A percentile compares a stretch with the other conserved stretches of the same genome.
phyloP scores from a whole-genome alignment of 2,113 vertebrate species.

The Peromyscus polionotus region DNA sequence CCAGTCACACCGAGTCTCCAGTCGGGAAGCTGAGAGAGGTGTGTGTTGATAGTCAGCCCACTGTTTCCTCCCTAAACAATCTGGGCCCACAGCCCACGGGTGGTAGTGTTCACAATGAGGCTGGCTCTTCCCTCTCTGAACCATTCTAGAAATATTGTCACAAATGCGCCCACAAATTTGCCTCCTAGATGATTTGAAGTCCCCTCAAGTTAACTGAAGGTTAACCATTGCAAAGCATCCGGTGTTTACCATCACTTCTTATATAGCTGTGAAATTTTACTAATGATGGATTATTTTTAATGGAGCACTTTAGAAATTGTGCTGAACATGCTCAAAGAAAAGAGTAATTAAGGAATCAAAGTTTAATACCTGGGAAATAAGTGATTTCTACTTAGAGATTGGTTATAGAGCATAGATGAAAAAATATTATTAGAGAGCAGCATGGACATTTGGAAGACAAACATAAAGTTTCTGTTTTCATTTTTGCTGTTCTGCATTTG shows the following conservation, averaged over 20 bases:
- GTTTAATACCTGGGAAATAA: background rate
- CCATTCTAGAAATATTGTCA: background rate
- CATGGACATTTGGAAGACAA: conserved; percentile 24
- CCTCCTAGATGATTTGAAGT: background rate
- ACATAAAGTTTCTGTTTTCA: background rate
- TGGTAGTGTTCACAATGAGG: background rate
- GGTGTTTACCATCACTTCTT: background rate
- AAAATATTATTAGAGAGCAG: conserved; percentile 11
- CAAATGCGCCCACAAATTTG: background rate
- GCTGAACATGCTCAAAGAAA: background rate
- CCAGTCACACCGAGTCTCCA: background rate
- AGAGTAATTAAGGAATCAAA: background rate
- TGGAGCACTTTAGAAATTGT: conserved; percentile 23
- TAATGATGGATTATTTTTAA: background rate
- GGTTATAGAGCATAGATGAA: background rate
- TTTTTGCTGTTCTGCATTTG: conserved; percentile 12
- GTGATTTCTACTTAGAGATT: conserved; percentile 39
- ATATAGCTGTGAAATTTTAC: background rate
- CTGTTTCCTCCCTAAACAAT: background rate
- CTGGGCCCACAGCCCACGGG: background rate
- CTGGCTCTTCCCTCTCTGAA: background rate
- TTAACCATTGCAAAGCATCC: no score
- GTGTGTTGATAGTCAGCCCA: background rate
- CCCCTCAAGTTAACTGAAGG: background rate
- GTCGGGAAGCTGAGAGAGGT: background rate